phyloP scores from a whole-genome alignment of 2,113 vertebrate genomes.

The Raphicerus campestris region DNA sequence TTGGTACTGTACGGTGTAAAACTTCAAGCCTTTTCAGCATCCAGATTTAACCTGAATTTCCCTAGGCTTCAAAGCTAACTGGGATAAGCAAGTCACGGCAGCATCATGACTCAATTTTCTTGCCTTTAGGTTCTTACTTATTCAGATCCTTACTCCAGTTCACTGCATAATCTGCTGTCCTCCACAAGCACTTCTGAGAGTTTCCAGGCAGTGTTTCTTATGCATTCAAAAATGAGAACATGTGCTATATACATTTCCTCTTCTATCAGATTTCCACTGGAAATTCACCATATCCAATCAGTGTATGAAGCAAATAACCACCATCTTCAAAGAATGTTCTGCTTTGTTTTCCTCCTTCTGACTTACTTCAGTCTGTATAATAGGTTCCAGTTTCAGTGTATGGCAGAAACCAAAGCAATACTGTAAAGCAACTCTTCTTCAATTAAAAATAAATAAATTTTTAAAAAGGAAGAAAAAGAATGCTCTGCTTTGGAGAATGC shows the following conservation, averaged over 20 bases:
- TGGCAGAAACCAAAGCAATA: background rate
- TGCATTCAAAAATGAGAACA: background rate
- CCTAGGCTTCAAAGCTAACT: background rate
- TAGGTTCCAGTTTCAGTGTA: background rate
- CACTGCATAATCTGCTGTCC: background rate
- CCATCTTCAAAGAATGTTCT: background rate
- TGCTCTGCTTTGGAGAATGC: background rate
- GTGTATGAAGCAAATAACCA: background rate
- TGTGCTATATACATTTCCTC: background rate
- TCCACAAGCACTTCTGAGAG: background rate
- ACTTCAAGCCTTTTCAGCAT: background rate
- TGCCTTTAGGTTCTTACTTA: background rate
- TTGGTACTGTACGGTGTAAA: background rate
- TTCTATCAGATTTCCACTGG: background rate
- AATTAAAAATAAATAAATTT: background rate
- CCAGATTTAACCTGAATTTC: background rate
- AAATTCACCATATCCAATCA: background rate
- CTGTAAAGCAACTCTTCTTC: background rate
- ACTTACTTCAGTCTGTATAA: background rate
- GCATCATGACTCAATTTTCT: background rate
- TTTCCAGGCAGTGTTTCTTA: background rate
- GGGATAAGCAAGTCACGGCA: background rate
- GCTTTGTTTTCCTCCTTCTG: background rate
- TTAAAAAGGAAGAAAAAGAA: background rate
- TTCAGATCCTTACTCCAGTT: background rate